These are phyloP conservation scores for Budorcas taxicolor DNA, from an alignment of 2,113 vertebrate species.

Conservation along the genomic window DNA sequence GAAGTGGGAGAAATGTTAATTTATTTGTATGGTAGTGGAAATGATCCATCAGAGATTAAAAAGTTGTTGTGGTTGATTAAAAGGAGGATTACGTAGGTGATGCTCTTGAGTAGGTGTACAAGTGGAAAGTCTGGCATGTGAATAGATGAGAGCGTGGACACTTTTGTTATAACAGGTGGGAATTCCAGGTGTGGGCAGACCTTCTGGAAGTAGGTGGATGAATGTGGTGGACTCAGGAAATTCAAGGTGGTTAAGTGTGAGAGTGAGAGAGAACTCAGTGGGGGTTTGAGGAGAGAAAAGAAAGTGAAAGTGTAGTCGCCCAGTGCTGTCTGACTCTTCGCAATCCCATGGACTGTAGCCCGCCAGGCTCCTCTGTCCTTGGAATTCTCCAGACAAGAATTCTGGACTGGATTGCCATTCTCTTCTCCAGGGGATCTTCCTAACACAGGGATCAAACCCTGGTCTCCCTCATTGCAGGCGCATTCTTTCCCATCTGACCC, in stretches of 20 bases:
- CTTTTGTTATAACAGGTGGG: neutral
- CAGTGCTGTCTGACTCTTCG: neutral
- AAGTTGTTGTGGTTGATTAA: neutral
- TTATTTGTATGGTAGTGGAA: neutral
- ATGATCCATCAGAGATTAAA: neutral
- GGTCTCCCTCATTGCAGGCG: neutral
- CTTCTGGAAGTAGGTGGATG: neutral
- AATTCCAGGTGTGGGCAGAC: neutral
- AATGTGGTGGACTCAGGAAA: neutral
- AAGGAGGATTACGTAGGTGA: neutral
- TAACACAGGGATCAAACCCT: neutral
- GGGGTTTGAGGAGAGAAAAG: neutral
- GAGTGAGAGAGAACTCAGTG: neutral
- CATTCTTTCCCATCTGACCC: neutral
- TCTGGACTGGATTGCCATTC: neutral
- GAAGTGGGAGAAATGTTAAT: neutral
- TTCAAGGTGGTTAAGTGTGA: neutral
- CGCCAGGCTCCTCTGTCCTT: neutral
- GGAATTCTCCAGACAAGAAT: neutral
- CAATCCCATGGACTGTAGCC: neutral
- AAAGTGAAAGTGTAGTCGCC: neutral
- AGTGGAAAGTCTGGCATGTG: neutral
- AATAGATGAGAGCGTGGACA: neutral
- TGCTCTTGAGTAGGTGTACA: neutral
- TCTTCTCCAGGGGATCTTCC: neutral